Conservation (phyloP, 35 echinoderm and acorn worm species). For the Heliocidaris tuberculata region DNA sequence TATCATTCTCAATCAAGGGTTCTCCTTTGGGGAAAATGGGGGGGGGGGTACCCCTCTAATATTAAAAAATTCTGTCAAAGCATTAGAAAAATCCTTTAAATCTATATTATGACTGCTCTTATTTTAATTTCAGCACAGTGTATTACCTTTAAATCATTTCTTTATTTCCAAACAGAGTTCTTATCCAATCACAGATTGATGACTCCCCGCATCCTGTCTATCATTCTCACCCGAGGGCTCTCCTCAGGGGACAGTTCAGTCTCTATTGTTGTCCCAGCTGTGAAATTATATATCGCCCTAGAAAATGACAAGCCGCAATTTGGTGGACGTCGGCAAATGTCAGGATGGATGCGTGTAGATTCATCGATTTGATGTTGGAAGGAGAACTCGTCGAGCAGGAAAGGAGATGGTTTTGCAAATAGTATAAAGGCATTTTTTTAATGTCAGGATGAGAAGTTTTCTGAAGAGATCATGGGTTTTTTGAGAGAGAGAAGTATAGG, state of each 20-base stretch:
- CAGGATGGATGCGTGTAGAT: neutral
- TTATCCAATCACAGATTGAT: neutral
- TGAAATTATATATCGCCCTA: constrained; percentile 18
- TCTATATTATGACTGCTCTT: too few relatives aligned
- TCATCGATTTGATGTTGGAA: neutral
- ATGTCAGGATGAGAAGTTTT: neutral
- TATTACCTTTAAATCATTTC: neutral
- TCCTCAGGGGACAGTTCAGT: neutral
- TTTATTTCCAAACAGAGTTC: neutral
- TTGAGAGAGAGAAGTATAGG: neutral
- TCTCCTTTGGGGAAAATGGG: too few relatives aligned
- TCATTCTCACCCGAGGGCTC: neutral
- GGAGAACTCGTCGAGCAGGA: neutral
- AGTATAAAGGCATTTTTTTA: neutral
- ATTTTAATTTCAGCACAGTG: too few relatives aligned
- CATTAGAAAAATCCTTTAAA: too few relatives aligned
- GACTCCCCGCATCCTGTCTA: neutral
- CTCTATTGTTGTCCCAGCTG: neutral
- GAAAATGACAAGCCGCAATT: neutral
- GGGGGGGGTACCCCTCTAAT: too few relatives aligned
- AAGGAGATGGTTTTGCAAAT: neutral
- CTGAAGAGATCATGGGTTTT: neutral
- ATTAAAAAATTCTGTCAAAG: too few relatives aligned
- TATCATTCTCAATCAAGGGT: too few relatives aligned
- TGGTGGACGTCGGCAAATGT: neutral